Base-by-base conservation (phyloP, 2,113 vertebrate species). In the Platycercus adscitus region DNA sequence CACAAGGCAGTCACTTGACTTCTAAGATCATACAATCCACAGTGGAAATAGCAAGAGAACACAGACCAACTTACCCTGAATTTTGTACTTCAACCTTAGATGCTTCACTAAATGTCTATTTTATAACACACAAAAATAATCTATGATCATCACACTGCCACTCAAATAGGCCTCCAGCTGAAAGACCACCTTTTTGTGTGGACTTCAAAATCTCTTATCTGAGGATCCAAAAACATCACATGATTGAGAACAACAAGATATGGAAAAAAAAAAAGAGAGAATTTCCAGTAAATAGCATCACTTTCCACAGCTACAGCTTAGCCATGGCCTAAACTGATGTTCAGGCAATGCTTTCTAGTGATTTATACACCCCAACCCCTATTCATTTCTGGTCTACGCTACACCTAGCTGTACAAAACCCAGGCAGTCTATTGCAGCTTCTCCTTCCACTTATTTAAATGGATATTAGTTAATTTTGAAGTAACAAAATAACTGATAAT, bases 1-100 rank as follows among this genome's bases (percentile, higher is more conserved):
- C 91, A 87, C 41, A 58, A 53, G 71, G 65, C 56, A 86, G 43
- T 71, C 82, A 88, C 31, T 90, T 72, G 69, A 91, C 16, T 76
- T 85, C 23, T 81, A 66, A 66, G 50, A 79, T 61, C 39, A 68
- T 4, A 39, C 0, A 2, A 26, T 78, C 65, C 69, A 44, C 19
- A 71, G 31, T 1, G 72, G 75, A 91, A 92, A 69, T 1, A 92
- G 37, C 24, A 76, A 80, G 25, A 88, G 29, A 93, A 60, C 31
- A 78, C 18, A 79, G 47, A 86, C 44, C 23, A 81, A 44, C 70
- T 60, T 53, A 86, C 17, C 29, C 61, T 49, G 19, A 89, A 56
- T 79, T 81, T 11, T 5, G 0, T 61, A 52, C 31, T 94, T 89
- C 49, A 72, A 4, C 52, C 52, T 47, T 37, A 13, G 23, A 21